Percentiles rank a stretch among this genome's conserved stretches.
phyloP scores from a whole-genome alignment of 2,113 vertebrate genomes.

The Gorilla gorilla region DNA sequence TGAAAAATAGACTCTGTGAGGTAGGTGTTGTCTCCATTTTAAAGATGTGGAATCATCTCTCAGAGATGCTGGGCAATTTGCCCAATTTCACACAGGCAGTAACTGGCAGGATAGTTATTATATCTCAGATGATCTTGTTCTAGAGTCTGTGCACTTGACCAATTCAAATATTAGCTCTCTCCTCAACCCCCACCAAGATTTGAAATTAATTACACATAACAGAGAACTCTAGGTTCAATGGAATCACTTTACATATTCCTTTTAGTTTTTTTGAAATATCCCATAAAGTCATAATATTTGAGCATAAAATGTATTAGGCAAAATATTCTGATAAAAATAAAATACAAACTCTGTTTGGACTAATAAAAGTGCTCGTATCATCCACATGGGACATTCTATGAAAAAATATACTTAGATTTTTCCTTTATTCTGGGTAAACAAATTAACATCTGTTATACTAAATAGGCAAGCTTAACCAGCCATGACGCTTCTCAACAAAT shows the following conservation, averaged over 20 bases:
- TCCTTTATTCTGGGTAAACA: conserved; percentile 53
- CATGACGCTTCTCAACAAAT: conserved; percentile 8
- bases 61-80: not conserved
- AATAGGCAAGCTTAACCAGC: conserved; percentile 18
- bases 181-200: not conserved
- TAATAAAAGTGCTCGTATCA: conserved; percentile 19
- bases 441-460: conserved; percentile 63
- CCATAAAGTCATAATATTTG: not conserved
- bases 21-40: not conserved
- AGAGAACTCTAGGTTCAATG: not conserved
- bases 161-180: not conserved
- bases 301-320: conserved; percentile 6
- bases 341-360: not conserved
- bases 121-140: not conserved
- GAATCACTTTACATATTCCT: not conserved
- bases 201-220: conserved; percentile 32
- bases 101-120: not conserved
- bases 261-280: not conserved
- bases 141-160: not conserved
- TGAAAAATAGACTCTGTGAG: not conserved
- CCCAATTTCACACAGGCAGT: not conserved
- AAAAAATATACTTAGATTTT: conserved; percentile 31
- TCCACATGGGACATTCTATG: not conserved
- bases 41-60: not conserved
- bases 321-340: conserved; percentile 57